Evolutionary conservation across 2,113 vertebrate species (phyloP), one percentile per base, ranked within the genome.

Genomic region (Myiozetetes cayanensis): DNA sequence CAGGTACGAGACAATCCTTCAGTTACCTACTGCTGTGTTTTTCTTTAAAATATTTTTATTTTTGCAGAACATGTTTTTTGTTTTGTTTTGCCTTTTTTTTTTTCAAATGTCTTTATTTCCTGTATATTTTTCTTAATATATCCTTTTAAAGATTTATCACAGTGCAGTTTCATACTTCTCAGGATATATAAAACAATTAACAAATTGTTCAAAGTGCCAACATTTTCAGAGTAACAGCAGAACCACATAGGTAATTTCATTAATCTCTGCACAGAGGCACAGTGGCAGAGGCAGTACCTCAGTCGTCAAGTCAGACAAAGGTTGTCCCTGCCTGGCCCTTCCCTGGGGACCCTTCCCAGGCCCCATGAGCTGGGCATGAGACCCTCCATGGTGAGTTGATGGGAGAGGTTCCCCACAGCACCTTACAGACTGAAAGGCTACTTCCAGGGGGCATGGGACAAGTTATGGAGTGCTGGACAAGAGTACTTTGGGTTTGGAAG

Each of bases 381-480:
- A 46, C 5, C 14, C 30, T 37, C 10, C 20, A 31, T 3, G 5
- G 6, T 21, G 7, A 59, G 10, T 6, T 39, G 39, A 33, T 8
- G 10, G 14, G 10, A 78, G 10, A 66, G 8, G 12, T 2, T 61
- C 5, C 49, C 21, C 24, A 10, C 4, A 55, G 17, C 44, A 86
- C 17, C 15, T 55, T n/a, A n/a, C 6, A 61, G 16, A 55, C 10
- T 17, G 18, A 58, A 41, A 3, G 5, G 4, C 4, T 47, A 18
- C 35, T 73, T 6, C 5, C 17, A 28, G 6, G 4, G 8, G 7
- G 2, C 21, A 84, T 3, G 6, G 62, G 24, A 59, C 15, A 63
- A 2, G 0, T 33, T 30, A 39, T 3, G 6, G n/a, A 9, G 8
- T 0, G 2, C 27, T 1, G 3, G 8, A 15, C 23, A 56, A 79